Conservation (phyloP, 2,797 vertebrate genomes). For the Girardinus metallicus region DNA sequence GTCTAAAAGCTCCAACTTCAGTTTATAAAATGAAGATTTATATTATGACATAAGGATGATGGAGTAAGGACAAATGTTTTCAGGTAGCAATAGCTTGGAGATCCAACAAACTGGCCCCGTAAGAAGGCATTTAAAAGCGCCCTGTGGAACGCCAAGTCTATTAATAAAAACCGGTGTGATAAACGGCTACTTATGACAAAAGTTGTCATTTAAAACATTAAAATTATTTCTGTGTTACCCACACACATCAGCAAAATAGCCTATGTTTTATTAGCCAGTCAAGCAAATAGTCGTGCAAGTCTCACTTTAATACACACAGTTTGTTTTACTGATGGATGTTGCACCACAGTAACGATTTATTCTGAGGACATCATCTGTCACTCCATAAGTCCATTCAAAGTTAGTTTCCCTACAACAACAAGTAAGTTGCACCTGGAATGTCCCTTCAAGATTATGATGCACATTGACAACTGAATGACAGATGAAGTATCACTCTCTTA, state of each 20-base stretch:
- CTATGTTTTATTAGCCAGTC: not conserved
- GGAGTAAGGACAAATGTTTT: not conserved
- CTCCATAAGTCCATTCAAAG: not conserved
- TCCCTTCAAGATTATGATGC: not conserved
- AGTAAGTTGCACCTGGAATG: not conserved
- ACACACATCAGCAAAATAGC: not conserved
- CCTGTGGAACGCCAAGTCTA: not conserved
- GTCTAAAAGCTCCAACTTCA: not conserved
- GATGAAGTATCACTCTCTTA: not conserved
- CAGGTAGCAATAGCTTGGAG: not conserved
- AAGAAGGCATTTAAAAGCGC: not conserved
- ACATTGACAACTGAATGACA: not conserved
- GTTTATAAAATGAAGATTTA: not conserved
- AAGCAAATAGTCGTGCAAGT: not conserved
- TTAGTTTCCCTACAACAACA: not conserved
- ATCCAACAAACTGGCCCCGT: not conserved
- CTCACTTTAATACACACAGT: not conserved
- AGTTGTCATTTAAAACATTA: not conserved
- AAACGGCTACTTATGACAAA: not conserved
- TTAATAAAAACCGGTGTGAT: not conserved
- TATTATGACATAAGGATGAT: not conserved
- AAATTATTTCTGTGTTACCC: not conserved
- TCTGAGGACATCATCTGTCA: not conserved
- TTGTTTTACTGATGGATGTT: not conserved
- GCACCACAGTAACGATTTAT: not conserved